Evolutionary conservation across 2,113 vertebrate species (phyloP).

Genomic region (Tachuris rubrigastra): DNA sequence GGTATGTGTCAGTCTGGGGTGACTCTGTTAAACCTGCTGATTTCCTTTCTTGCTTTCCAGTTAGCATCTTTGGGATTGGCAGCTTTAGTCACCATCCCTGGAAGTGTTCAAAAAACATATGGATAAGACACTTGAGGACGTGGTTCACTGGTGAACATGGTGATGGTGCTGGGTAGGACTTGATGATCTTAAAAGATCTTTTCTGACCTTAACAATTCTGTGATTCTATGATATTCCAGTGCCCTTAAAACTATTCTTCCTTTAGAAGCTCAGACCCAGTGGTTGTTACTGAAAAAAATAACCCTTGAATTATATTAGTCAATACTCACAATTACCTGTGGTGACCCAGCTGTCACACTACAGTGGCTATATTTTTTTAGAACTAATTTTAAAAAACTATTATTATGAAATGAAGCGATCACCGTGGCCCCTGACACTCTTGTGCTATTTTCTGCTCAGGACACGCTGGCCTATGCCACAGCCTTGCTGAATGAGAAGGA

Average conservation of each 20-base stretch:
- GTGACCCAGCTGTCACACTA: neutral
- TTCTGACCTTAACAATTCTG: neutral
- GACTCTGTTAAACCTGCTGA: neutral
- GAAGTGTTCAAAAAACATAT: neutral
- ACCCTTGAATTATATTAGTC: neutral
- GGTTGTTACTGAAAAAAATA: neutral
- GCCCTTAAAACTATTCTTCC: neutral
- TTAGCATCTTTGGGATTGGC: neutral
- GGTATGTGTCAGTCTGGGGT: slow-evolving; percentile 70
- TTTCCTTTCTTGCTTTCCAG: neutral
- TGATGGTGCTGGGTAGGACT: neutral
- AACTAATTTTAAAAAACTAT: neutral
- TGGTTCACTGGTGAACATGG: neutral
- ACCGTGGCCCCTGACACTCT: neutral
- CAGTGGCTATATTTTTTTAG: neutral
- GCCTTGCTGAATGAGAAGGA: slow-evolving; percentile 97
- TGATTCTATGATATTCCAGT: neutral
- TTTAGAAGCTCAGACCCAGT: neutral
- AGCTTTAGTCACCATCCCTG: neutral
- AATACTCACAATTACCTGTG: neutral
- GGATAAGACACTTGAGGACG: neutral
- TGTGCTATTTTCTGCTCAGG: slow-evolving; percentile 71
- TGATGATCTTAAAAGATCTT: neutral
- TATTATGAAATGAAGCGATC: neutral
- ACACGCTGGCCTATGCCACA: slow-evolving; percentile 95